These are phyloP conservation scores for Melanocharis versteri DNA, from an alignment of 2,113 vertebrate genomes.

Conservation along the genomic window DNA sequence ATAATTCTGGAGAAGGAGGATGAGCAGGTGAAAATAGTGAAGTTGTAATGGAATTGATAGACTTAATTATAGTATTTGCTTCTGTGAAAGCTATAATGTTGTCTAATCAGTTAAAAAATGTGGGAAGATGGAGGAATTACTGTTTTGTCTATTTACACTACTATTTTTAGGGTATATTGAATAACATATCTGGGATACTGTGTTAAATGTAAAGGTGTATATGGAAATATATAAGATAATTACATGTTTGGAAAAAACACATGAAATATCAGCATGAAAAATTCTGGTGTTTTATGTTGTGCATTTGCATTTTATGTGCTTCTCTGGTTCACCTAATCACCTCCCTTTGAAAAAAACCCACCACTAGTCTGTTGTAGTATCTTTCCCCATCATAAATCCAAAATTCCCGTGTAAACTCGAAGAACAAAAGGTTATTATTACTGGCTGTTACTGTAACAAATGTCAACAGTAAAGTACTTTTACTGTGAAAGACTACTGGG, in stretches of 20 bases:
- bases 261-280: not conserved
- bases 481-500: not conserved
- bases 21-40: not conserved
- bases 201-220: not conserved
- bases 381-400: not conserved
- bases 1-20: not conserved
- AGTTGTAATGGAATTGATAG: slow-evolving; percentile 10
- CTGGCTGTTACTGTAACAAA: not conserved
- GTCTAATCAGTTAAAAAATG: slow-evolving; percentile 14
- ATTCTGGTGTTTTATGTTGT: not conserved
- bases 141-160: not conserved
- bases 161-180: not conserved
- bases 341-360: not conserved
- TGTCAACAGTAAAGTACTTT: not conserved
- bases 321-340: not conserved
- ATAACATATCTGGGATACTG: not conserved
- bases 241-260: not conserved
- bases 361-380: not conserved
- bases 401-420: not conserved
- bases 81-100: not conserved
- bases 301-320: not conserved
- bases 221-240: not conserved
- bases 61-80: slow-evolving; percentile 21
- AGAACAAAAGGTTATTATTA: not conserved
- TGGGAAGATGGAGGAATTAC: not conserved